Evolutionary conservation across 92 coral and sea anemone species (phyloP).

Genomic region (Chrysogorgia sp.): DNA sequence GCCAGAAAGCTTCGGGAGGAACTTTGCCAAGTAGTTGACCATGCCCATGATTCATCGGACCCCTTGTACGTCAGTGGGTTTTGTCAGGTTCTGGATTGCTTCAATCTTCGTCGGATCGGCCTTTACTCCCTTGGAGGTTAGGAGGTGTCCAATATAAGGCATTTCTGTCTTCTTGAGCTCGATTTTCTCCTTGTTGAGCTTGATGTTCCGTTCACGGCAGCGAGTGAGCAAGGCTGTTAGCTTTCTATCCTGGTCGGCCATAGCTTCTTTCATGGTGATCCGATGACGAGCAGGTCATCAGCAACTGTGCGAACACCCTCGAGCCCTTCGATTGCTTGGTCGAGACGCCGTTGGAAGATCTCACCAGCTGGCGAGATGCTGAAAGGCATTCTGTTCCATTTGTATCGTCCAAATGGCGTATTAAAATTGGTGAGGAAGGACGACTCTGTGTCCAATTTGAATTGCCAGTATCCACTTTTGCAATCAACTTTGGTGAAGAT

Average conservation of each 20-base stretch:
- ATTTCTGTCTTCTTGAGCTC: slow-evolving; percentile 26
- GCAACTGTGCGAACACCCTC: slow-evolving; percentile 29
- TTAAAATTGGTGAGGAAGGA: slow-evolving; percentile 28
- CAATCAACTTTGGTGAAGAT: slow-evolving; percentile 34
- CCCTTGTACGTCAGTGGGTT: slow-evolving; percentile 34
- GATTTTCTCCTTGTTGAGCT: slow-evolving; percentile 30
- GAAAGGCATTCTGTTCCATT: slow-evolving; percentile 40
- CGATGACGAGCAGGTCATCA: slow-evolving; percentile 30
- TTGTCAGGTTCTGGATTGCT: slow-evolving; percentile 8
- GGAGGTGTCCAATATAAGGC: slow-evolving; percentile 45
- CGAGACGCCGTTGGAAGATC: slow-evolving; percentile 27
- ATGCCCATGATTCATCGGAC: slow-evolving; percentile 36
- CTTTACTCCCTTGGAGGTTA: slow-evolving; percentile 47
- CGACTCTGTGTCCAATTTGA: slow-evolving; percentile 28
- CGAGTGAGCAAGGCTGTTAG: slow-evolving; percentile 7
- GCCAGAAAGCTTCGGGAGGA: slow-evolving; percentile 39
- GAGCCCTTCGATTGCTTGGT: slow-evolving; percentile 32
- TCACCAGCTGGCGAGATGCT: slow-evolving; percentile 42
- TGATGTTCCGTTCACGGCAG: slow-evolving; percentile 39
- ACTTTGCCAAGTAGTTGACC: slow-evolving; percentile 39
- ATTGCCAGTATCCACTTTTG: slow-evolving; percentile 31
- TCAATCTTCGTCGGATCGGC: slow-evolving; percentile 41
- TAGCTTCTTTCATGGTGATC: slow-evolving; percentile 20
- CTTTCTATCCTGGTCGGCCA: slow-evolving; percentile 38
- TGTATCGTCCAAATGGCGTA: slow-evolving; percentile 36